Evolutionary conservation across 1,140 invertebrate genomes (phyloP).

Genomic region (Macrosteles quadrilineatus): DNA sequence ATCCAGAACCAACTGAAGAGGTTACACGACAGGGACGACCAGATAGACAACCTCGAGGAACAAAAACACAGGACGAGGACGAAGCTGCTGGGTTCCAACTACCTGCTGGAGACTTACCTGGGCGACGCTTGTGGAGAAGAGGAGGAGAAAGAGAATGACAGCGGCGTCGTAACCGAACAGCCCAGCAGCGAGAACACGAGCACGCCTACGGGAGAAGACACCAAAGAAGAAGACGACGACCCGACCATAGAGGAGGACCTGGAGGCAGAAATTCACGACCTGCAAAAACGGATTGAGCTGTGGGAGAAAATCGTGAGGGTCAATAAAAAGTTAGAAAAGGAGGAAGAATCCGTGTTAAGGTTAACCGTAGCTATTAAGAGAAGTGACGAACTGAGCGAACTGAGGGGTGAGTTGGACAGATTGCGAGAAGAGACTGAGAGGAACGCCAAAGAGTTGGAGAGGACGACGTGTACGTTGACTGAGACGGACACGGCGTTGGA

Average conservation of each 20-base stretch:
- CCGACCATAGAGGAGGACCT: slow-evolving; percentile 32
- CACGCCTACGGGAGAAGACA: slow-evolving; percentile 32
- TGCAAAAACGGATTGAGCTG: slow-evolving; percentile 57
- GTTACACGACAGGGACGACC: slow-evolving; percentile 71
- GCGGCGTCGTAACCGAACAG: slow-evolving; percentile 32
- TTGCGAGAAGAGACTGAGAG: slow-evolving; percentile 53
- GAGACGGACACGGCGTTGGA: slow-evolving; percentile 64
- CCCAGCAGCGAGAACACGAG: slow-evolving; percentile 33
- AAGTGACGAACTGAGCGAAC: slow-evolving; percentile 52
- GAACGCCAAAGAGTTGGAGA: slow-evolving; percentile 64
- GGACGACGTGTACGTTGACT: slow-evolving; percentile 61
- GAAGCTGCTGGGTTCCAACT: slow-evolving; percentile 76
- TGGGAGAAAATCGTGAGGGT: slow-evolving; percentile 70
- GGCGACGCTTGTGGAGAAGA: slow-evolving; percentile 46
- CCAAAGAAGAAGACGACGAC: slow-evolving; percentile 31
- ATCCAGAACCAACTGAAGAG: slow-evolving; percentile 69
- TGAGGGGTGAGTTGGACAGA: slow-evolving; percentile 32
- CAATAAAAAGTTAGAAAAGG: slow-evolving; percentile 68
- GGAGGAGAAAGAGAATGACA: slow-evolving; percentile 34
- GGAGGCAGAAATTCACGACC: slow-evolving; percentile 17
- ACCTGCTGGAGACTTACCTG: slow-evolving; percentile 77
- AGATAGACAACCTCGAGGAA: slow-evolving; percentile 75
- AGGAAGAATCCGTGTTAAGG: slow-evolving; percentile 67
- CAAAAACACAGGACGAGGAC: slow-evolving; percentile 69
- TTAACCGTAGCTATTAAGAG: slow-evolving; percentile 65